Evolutionary conservation across 2,888 invertebrate genomes (phyloP).

Genomic region (Julus scandinavius): DNA sequence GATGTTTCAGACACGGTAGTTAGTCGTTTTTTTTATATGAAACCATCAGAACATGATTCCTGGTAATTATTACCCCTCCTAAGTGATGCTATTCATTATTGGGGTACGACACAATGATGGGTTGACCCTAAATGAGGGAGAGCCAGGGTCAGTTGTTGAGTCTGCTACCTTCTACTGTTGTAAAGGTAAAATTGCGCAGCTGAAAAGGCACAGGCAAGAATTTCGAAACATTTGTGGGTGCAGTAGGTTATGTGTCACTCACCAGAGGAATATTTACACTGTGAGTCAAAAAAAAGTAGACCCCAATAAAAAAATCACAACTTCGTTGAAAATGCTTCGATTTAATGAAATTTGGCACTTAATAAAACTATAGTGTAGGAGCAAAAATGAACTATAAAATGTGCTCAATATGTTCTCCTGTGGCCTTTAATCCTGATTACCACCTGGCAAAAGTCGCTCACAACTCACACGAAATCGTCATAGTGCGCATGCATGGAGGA

Average conservation of each 20-base stretch:
- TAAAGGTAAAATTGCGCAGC: background rate
- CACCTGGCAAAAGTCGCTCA: too few species aligned
- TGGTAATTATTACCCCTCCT: conserved; percentile 28
- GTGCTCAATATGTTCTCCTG: too few species aligned
- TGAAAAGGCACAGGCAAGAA: background rate
- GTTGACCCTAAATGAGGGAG: background rate
- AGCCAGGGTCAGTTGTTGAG: background rate
- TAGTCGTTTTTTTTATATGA: background rate
- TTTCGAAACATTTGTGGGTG: background rate
- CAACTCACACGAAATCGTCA: too few species aligned
- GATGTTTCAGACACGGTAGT: background rate
- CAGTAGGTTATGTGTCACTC: background rate
- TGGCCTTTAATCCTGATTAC: too few species aligned
- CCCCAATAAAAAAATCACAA: too few species aligned
- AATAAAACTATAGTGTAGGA: too few species aligned
- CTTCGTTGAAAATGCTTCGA: too few species aligned
- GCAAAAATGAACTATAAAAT: too few species aligned
- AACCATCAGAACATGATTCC: conserved; percentile 35
- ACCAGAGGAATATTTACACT: too few species aligned
- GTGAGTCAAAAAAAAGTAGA: too few species aligned
- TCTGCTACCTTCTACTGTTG: background rate
- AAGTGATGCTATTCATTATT: background rate
- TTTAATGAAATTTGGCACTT: too few species aligned
- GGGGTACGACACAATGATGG: background rate
- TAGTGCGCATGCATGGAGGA: too few species aligned